Evolutionary conservation across 2,113 vertebrate genomes (phyloP).

Genomic region (Triplophysa tibetana): DNA sequence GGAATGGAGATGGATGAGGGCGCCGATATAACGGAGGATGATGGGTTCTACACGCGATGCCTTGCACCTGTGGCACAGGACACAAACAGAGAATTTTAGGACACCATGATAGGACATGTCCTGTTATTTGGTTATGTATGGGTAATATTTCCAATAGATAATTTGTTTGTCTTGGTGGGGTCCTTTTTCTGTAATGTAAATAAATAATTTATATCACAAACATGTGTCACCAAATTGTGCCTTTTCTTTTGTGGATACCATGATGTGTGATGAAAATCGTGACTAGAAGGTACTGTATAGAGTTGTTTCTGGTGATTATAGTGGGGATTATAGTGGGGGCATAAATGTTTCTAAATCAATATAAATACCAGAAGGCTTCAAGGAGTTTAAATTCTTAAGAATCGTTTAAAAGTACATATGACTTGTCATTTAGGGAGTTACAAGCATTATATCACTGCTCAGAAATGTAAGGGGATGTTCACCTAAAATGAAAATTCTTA

Average conservation of each 20-base stretch:
- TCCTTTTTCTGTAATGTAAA: constrained; percentile 99
- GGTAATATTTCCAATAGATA: constrained; percentile 99
- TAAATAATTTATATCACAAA: constrained; percentile 99
- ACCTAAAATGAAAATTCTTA: no score
- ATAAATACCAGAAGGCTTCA: neutral
- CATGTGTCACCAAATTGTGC: constrained; percentile 4
- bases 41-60: constrained; percentile 94
- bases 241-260: constrained; percentile 40
- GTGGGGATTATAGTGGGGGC: no score
- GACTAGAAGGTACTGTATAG: neutral
- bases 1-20: constrained; percentile 15
- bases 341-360: neutral
- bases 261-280: constrained; percentile 3
- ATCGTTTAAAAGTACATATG: neutral
- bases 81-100: constrained; percentile 81
- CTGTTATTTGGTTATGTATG: constrained; percentile 97
- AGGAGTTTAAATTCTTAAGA: neutral
- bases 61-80: constrained; percentile 99
- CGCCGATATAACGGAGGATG: constrained; percentile 35
- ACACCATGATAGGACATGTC: constrained; percentile 84
- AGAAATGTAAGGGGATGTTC: no score
- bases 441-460: no score
- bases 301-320: neutral
- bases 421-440: neutral
- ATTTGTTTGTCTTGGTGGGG: constrained; percentile 97